These are phyloP conservation scores for Otus sunia DNA, from an alignment of 2,113 vertebrate genomes.

Conservation along the genomic window DNA sequence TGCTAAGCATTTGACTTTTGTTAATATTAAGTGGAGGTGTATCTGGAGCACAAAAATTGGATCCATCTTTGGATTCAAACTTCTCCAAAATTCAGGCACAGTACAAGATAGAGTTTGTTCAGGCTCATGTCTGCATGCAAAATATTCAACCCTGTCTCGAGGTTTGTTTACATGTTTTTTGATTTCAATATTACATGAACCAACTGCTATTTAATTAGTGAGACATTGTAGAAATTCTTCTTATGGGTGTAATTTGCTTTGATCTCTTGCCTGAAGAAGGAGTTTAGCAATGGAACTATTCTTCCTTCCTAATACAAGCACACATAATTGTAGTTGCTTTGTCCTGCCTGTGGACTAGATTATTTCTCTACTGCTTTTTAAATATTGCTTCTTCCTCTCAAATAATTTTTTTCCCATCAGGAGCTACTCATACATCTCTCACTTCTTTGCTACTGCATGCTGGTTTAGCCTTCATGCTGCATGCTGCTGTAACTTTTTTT, in stretches of 20 bases:
- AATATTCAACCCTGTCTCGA: slow-evolving; percentile 23
- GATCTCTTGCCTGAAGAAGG: slow-evolving; percentile 49
- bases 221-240: slow-evolving; percentile 53
- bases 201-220: slow-evolving; percentile 48
- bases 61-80: background rate
- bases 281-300: slow-evolving; percentile 37
- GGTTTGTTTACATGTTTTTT: slow-evolving; percentile 45
- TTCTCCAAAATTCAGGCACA: background rate
- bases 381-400: background rate
- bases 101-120: background rate
- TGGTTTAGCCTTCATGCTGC: background rate
- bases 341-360: background rate
- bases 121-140: slow-evolving; percentile 26
- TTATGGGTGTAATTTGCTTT: slow-evolving; percentile 50
- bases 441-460: background rate
- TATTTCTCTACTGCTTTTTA: background rate
- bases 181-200: slow-evolving; percentile 37
- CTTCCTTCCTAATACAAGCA: background rate
- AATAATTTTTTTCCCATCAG: background rate
- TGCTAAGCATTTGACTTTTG: background rate
- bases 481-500: background rate
- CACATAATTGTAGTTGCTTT: background rate
- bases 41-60: background rate
- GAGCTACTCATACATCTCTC: background rate
- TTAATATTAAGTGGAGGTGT: background rate